phyloP scores from a whole-genome alignment of 2,888 invertebrate genomes.

The Eupsilia transversa region DNA sequence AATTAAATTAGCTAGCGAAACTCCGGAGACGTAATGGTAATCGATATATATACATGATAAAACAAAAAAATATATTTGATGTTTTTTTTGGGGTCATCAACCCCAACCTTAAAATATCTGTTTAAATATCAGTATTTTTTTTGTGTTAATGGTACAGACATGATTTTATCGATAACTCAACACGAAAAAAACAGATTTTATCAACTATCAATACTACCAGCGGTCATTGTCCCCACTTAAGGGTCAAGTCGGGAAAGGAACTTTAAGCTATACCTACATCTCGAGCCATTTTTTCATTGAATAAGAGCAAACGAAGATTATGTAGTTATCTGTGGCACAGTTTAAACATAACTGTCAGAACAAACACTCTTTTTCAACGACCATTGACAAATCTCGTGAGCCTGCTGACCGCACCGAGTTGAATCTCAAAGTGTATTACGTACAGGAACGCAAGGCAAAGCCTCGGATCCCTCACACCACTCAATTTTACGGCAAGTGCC shows the following conservation, averaged over 20 bases:
- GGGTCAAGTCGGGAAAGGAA: neutral
- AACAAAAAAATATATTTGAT: too few relatives aligned
- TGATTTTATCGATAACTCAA: too few relatives aligned
- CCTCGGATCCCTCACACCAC: slow-evolving; percentile 36
- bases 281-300: neutral
- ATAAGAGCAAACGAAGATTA: neutral
- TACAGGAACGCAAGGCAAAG: slow-evolving; percentile 46
- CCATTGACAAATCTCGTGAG: slow-evolving; percentile 67
- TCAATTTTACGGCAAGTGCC: slow-evolving; percentile 53
- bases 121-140: too few relatives aligned
- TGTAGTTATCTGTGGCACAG: neutral
- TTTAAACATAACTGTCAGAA: slow-evolving; percentile 25
- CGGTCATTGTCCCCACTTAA: neutral
- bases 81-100: too few relatives aligned
- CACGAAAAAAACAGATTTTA: too few relatives aligned
- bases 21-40: too few relatives aligned
- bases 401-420: slow-evolving; percentile 65
- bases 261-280: too few relatives aligned
- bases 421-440: slow-evolving; percentile 64
- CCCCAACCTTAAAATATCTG: too few relatives aligned
- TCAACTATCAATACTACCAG: too few relatives aligned
- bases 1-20: too few relatives aligned
- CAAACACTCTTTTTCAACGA: slow-evolving; percentile 53
- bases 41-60: too few relatives aligned
- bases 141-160: too few relatives aligned